A percentile compares a stretch with the other conserved stretches of the same genome.
phyloP scores from a whole-genome alignment of 2,888 invertebrate species.

The Elegia similella region DNA sequence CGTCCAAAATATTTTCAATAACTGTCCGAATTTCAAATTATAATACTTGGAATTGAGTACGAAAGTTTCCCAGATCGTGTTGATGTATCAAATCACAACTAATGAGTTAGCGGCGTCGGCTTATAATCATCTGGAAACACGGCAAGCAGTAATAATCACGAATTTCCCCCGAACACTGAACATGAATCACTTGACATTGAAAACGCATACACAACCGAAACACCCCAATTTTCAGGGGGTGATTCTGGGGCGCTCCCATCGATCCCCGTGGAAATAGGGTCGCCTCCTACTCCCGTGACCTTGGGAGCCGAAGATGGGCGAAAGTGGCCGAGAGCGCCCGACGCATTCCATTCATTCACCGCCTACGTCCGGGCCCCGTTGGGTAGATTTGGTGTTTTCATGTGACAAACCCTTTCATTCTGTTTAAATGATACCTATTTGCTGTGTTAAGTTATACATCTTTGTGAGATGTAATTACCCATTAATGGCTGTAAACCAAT shows the following conservation, averaged over 20 bases:
- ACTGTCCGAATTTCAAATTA: neutral
- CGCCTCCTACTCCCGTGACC: slow-evolving; percentile 59
- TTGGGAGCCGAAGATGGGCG: slow-evolving; percentile 60
- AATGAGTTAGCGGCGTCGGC: slow-evolving; percentile 23
- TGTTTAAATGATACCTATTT: slow-evolving; percentile 45
- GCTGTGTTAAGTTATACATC: slow-evolving; percentile 33
- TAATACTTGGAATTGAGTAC: neutral
- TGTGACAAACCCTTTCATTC: slow-evolving; percentile 25
- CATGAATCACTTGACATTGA: slow-evolving; percentile 78
- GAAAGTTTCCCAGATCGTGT: neutral
- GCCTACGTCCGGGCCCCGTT: slow-evolving; percentile 40
- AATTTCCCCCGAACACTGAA: slow-evolving; percentile 39
- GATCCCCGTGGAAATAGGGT: slow-evolving; percentile 74
- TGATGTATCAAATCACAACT: slow-evolving; percentile 32
- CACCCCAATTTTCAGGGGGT: slow-evolving; percentile 53
- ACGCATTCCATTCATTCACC: slow-evolving; percentile 68
- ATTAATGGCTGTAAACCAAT: neutral
- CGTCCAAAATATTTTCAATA: neutral
- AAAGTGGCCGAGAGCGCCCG: slow-evolving; percentile 56
- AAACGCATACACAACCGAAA: slow-evolving; percentile 58
- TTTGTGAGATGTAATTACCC: slow-evolving; percentile 21
- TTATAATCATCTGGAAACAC: slow-evolving; percentile 55
- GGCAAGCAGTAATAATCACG: slow-evolving; percentile 59
- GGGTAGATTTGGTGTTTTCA: slow-evolving; percentile 40
- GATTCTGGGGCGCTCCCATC: slow-evolving; percentile 70